These are phyloP conservation scores for Anthrax anthrax DNA, from an alignment of 2,888 invertebrate species.

Conservation along the genomic window DNA sequence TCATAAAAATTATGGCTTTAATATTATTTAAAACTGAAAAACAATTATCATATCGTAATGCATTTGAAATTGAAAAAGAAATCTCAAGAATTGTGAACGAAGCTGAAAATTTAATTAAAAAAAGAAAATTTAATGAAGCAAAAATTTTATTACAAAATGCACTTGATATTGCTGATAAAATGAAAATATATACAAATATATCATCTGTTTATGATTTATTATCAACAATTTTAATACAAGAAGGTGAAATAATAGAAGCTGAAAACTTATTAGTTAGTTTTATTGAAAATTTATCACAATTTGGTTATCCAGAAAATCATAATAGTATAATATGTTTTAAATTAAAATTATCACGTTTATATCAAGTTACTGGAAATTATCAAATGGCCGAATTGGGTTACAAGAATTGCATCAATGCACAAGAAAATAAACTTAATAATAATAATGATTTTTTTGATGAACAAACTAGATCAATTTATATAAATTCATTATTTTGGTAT, in stretches of 20 bases:
- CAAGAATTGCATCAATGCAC: slow-evolving; percentile 29
- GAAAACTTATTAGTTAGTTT: slow-evolving; percentile 30
- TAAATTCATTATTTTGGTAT: slow-evolving; percentile 36
- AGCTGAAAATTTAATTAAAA: slow-evolving; percentile 10
- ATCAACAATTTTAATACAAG: slow-evolving; percentile 30
- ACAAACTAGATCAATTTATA: slow-evolving; percentile 32
- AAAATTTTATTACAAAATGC: slow-evolving; percentile 31
- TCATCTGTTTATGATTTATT: slow-evolving; percentile 32
- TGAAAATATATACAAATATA: slow-evolving; percentile 20
- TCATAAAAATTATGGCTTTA: no score
- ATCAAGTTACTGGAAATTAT: slow-evolving; percentile 26
- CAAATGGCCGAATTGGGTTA: slow-evolving; percentile 35
- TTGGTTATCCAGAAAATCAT: slow-evolving; percentile 27
- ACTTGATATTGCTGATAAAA: slow-evolving; percentile 31
- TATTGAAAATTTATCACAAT: slow-evolving; percentile 31
- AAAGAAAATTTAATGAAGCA: slow-evolving; percentile 26
- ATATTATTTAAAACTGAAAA: no score
- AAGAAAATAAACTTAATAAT: slow-evolving; percentile 26
- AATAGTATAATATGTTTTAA: slow-evolving; percentile 33
- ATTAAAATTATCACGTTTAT: slow-evolving; percentile 33
- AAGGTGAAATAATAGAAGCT: slow-evolving; percentile 30
- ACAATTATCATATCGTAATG: neutral
- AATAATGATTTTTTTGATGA: slow-evolving; percentile 27
- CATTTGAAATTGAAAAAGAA: slow-evolving; percentile 12
- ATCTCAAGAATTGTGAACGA: slow-evolving; percentile 11